Conservation (phyloP, 2,113 vertebrate genomes). For the Phaetusa simplex region DNA sequence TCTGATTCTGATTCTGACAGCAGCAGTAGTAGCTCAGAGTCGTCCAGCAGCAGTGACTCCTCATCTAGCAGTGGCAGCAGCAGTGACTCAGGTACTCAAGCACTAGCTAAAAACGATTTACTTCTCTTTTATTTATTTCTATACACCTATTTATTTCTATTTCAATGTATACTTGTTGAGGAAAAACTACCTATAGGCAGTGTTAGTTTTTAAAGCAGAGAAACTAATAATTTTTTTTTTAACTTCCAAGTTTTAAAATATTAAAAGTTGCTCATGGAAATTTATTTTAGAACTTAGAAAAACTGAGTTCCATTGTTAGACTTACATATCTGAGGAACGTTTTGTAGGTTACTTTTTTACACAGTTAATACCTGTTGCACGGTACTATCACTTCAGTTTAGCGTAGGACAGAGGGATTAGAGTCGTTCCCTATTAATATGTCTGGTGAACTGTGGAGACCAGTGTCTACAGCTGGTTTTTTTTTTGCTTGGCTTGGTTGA, state of each 20-base stretch:
- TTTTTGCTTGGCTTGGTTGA: neutral
- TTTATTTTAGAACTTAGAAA: neutral
- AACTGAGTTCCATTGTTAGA: neutral
- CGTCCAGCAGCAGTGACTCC: slow-evolving; percentile 80
- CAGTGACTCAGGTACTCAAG: slow-evolving; percentile 81
- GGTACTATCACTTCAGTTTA: neutral
- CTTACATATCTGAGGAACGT: neutral
- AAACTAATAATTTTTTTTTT: neutral
- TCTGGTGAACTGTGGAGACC: neutral
- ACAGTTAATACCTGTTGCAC: neutral
- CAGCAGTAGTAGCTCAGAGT: slow-evolving; percentile 78
- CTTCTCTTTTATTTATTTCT: neutral
- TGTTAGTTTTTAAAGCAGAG: neutral
- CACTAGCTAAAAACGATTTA: neutral
- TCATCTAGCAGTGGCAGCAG: slow-evolving; percentile 74
- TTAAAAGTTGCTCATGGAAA: neutral
- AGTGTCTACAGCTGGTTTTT: neutral
- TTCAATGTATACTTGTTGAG: neutral
- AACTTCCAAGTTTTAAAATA: neutral
- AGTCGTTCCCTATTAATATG: neutral
- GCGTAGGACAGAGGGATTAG: neutral
- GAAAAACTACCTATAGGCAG: neutral
- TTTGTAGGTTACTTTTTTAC: neutral
- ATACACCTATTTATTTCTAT: neutral
- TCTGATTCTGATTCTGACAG: slow-evolving; percentile 76